Conservation (phyloP, 2,888 invertebrate genomes). For the Ectobius pallidus region DNA sequence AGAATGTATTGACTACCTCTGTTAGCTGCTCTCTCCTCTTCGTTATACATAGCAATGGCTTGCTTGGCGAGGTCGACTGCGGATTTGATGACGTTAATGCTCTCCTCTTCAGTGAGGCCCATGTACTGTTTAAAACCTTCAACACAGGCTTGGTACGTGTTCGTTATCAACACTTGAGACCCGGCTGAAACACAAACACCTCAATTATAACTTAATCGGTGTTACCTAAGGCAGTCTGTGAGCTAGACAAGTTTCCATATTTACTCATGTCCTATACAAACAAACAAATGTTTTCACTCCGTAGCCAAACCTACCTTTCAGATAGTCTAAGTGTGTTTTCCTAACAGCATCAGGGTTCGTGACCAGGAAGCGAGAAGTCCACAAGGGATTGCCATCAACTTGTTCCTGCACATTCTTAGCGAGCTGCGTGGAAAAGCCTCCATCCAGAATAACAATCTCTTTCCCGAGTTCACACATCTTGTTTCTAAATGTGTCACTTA, state of each 20-base stretch:
- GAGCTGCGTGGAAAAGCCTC: conserved; percentile 84
- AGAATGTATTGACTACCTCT: background rate
- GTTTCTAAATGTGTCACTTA: background rate
- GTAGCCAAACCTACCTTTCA: conserved; percentile 77
- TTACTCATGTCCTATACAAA: too few relatives aligned
- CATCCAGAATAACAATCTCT: conserved; percentile 61
- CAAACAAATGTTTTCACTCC: too few relatives aligned
- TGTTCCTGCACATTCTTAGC: conserved; percentile 74
- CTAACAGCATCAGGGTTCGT: conserved; percentile 80
- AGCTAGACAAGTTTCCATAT: too few relatives aligned
- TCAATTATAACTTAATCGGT: too few relatives aligned
- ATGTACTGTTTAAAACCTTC: conserved; percentile 78
- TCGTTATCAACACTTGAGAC: conserved; percentile 84
- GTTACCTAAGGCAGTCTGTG: too few relatives aligned
- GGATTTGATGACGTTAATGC: conserved; percentile 72
- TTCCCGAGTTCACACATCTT: background rate
- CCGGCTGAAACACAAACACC: conserved; percentile 71
- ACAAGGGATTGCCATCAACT: conserved; percentile 85
- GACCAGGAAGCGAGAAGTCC: conserved; percentile 84
- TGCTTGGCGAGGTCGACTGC: conserved; percentile 74
- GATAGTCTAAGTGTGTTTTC: conserved; percentile 80
- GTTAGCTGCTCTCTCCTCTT: background rate
- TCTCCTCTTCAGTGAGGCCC: conserved; percentile 69
- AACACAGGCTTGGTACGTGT: conserved; percentile 87
- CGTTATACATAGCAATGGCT: background rate